Conservation (phyloP, 92 coral and sea anemone species). For the Palythoa caribaeorum region DNA sequence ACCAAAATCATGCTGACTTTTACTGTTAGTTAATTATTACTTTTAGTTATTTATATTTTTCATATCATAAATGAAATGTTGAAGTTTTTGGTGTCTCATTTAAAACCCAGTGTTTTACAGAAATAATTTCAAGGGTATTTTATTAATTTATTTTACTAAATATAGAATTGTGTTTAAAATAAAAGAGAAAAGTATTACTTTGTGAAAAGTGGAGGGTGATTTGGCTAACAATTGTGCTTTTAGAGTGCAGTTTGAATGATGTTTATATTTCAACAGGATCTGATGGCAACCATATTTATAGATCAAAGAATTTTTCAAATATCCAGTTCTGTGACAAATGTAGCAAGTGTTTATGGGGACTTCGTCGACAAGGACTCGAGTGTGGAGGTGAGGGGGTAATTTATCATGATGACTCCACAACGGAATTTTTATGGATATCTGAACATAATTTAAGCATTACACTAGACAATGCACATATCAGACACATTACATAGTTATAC, state of each 20-base stretch:
- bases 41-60: too few species aligned
- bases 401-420: neutral
- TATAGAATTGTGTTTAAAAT: too few species aligned
- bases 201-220: neutral
- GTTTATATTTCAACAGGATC: constrained; percentile 72
- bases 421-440: neutral
- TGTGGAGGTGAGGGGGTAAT: constrained; percentile 69
- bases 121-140: too few species aligned
- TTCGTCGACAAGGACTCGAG: constrained; percentile 88
- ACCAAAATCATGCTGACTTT: too few species aligned
- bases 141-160: too few species aligned
- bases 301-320: constrained; percentile 72
- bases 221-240: neutral
- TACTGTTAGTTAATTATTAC: too few species aligned
- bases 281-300: constrained; percentile 76
- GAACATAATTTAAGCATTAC: neutral
- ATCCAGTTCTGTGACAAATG: constrained; percentile 96
- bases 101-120: too few species aligned
- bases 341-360: constrained; percentile 91
- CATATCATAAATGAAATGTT: too few species aligned
- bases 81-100: too few species aligned
- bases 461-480: too few species aligned
- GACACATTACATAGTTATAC: too few species aligned
- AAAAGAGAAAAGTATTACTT: too few species aligned
- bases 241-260: neutral